A percentile compares a stretch with the other conserved stretches of the same genome.
Evolutionary conservation across 2,113 vertebrate genomes (phyloP).

Genomic region (Microtus montanus): DNA sequence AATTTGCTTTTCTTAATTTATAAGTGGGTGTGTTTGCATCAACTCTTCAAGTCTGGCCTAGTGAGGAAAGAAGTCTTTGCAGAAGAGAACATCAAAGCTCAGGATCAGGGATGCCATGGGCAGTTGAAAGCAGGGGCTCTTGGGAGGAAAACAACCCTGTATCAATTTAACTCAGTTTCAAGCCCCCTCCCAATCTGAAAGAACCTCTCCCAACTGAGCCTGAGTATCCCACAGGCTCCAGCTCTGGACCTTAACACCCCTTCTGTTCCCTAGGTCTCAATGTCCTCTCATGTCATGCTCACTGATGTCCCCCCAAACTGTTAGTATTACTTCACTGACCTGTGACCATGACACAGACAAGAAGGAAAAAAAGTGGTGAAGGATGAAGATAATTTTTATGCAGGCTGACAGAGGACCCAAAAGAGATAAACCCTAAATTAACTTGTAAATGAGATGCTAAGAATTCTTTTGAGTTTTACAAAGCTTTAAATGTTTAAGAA

Average conservation of each 20-base stretch:
- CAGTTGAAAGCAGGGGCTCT: neutral
- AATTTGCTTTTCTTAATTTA: neutral
- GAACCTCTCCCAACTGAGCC: neutral
- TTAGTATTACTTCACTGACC: neutral
- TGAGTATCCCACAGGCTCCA: neutral
- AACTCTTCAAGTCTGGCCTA: neutral
- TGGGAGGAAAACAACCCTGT: neutral
- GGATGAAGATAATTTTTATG: conserved; percentile 24
- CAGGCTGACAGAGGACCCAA: conserved; percentile 46
- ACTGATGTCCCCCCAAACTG: neutral
- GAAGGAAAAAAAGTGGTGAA: neutral
- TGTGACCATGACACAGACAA: neutral
- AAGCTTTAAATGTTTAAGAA: conserved; percentile 63
- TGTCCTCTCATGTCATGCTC: neutral
- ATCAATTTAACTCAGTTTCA: neutral
- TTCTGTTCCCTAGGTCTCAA: neutral
- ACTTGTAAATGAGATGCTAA: conserved; percentile 69
- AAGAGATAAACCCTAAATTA: conserved; percentile 61
- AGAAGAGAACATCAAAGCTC: neutral
- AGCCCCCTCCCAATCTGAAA: neutral
- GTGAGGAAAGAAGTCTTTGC: conserved; percentile 8
- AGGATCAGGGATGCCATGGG: neutral
- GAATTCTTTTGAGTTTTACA: conserved; percentile 56
- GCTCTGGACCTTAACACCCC: neutral
- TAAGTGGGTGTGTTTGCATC: neutral